Conservation (phyloP, 2,797 vertebrate species). For the Lagothrix lagotricha region DNA sequence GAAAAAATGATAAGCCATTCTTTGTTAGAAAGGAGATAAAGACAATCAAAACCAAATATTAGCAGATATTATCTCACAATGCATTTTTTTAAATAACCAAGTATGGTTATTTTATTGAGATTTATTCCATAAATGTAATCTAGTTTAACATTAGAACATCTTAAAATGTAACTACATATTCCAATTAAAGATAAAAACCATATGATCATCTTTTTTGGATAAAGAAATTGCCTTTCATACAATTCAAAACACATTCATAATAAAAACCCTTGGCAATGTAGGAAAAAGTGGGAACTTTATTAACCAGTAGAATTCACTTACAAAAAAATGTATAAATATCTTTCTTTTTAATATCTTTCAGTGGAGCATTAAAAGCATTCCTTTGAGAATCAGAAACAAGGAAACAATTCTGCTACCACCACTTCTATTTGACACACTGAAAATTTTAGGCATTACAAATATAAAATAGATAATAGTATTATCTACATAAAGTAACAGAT, state of each 20-base stretch:
- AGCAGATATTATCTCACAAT: slow-evolving; percentile 17
- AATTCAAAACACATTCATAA: slow-evolving; percentile 23
- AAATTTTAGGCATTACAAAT: background rate
- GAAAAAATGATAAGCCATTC: background rate
- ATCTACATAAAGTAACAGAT: background rate
- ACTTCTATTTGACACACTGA: background rate
- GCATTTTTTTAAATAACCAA: background rate
- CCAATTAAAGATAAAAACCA: slow-evolving; percentile 38
- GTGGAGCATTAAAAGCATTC: slow-evolving; percentile 16
- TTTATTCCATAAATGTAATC: slow-evolving; percentile 35
- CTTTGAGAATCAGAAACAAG: slow-evolving; percentile 18
- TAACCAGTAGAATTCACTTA: slow-evolving; percentile 29
- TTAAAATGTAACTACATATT: slow-evolving; percentile 25
- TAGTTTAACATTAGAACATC: slow-evolving; percentile 15
- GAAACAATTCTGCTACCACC: background rate
- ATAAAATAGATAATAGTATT: background rate
- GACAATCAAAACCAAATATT: background rate
- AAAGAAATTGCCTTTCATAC: slow-evolving; percentile 29
- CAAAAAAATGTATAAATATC: background rate
- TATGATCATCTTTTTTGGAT: slow-evolving; percentile 1
- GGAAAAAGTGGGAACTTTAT: background rate
- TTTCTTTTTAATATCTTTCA: background rate
- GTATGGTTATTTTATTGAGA: background rate
- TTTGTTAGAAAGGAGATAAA: slow-evolving; percentile 16
- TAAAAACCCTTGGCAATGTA: background rate